Base-by-base conservation (phyloP, 2,113 vertebrate species). In the Polypterus senegalus region DNA sequence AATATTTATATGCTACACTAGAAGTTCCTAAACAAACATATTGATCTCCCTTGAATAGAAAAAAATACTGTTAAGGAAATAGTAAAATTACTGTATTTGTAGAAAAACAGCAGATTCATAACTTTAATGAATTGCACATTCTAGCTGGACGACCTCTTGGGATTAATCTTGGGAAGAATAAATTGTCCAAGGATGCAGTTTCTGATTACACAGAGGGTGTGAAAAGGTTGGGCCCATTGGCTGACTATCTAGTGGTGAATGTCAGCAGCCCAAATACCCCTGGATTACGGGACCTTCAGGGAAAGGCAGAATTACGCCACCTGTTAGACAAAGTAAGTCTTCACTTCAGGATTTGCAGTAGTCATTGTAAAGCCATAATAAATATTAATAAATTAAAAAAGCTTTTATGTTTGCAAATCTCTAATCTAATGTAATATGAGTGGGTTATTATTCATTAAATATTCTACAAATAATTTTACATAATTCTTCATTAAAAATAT, bases 141-240 rank as follows among this genome's bases (percentile, higher is more conserved):
- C 57, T 68, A 98, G 96, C 66, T 63, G 95, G 96, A 51, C 84
- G 84, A 78, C 92, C 88, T 5, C 84, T 99, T 27, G 96, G 96
- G 69, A 73, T 98, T 76, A 99, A 99, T 71, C 82, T 98, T 67
- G 96, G 96, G 56, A 98, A 94, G 83, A 99, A 99, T 79, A 97
- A 94, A 76, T 76, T 75, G 57, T 94, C 95, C 1, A 47, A 49
- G 3, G 86, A 97, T 1, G 90, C 91, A 3, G 80, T 71, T 45
- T 78, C 86, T 2, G 96, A 99, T 81, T 99, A 93, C 0, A 58
- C 73, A 64, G 79, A 88, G 47, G 96, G 96, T 0, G 87, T 98
- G 9, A 86, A 59, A 52, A 71, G 46, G 0, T 74, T 98, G 70
- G 95, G 94, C 53, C 87, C 91, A 0, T 72, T 97, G 75, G 95